Evolutionary conservation across 2,888 invertebrate genomes (phyloP).

Genomic region (Apocheima hispidaria): DNA sequence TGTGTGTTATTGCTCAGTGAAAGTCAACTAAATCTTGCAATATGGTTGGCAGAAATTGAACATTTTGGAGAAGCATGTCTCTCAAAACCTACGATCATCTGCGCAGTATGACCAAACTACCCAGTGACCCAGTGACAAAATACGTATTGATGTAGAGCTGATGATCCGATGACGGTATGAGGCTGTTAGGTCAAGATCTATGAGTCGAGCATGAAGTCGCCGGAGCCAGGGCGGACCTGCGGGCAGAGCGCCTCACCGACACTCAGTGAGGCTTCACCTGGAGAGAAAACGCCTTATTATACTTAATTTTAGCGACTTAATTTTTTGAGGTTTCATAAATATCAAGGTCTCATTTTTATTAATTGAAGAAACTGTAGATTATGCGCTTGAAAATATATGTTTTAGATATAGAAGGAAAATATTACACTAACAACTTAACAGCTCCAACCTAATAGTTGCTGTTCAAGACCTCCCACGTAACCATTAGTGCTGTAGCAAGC

Average conservation of each 20-base stretch:
- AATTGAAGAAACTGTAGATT: neutral
- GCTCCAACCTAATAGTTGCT: neutral
- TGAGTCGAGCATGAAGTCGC: conserved; percentile 49
- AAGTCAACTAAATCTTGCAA: neutral
- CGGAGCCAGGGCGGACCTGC: conserved; percentile 49
- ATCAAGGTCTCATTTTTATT: neutral
- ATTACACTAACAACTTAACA: no score
- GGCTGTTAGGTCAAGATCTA: conserved; percentile 44
- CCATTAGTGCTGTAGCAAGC: no score
- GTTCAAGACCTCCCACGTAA: neutral
- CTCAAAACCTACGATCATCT: conserved; percentile 4
- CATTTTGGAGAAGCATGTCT: neutral
- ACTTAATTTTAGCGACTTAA: no score
- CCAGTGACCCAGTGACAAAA: no score
- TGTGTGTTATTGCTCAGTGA: neutral
- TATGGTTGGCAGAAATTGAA: neutral
- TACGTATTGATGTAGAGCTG: conserved; percentile 38
- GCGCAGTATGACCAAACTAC: conserved; percentile 19
- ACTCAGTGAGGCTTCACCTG: conserved; percentile 82
- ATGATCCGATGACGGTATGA: conserved; percentile 40
- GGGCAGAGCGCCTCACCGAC: conserved; percentile 63
- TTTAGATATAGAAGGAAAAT: no score
- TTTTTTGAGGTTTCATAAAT: neutral
- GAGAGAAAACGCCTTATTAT: conserved; percentile 14
- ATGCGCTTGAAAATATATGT: no score